These are phyloP conservation scores for Pangasianodon gigas DNA, from an alignment of 2,113 vertebrate species.

Conservation along the genomic window DNA sequence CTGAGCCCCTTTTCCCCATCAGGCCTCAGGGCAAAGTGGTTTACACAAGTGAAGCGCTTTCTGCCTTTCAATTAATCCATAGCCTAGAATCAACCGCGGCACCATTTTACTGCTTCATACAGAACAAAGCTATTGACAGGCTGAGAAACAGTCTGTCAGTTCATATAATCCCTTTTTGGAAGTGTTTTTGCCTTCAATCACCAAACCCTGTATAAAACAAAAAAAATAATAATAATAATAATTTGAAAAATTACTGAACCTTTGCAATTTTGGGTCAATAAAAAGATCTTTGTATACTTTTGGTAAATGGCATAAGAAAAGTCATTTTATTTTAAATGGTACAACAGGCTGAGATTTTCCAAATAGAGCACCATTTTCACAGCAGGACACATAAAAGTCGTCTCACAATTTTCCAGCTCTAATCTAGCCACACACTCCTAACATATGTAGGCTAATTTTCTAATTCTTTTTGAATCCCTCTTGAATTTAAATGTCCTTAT, in stretches of 20 bases:
- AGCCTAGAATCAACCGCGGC: constrained; percentile 72
- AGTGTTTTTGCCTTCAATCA: background rate
- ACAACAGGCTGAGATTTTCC: background rate
- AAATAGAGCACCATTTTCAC: constrained; percentile 8
- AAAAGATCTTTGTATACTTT: background rate
- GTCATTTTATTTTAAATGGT: constrained; percentile 12
- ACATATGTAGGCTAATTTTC: constrained; percentile 19
- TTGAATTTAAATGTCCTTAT: constrained; percentile 24
- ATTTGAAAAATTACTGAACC: background rate
- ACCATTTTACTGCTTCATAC: constrained; percentile 49
- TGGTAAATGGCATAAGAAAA: constrained; percentile 23
- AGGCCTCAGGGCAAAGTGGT: constrained; percentile 72
- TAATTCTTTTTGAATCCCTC: constrained; percentile 9
- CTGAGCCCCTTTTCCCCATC: constrained; percentile 70
- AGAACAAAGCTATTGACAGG: constrained; percentile 24
- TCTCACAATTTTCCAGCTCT: background rate
- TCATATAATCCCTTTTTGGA: background rate
- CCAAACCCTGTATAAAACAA: background rate
- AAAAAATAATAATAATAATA: background rate
- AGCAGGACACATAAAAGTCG: background rate
- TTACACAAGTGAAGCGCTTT: constrained; percentile 77
- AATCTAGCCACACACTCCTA: background rate
- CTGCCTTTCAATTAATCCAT: constrained; percentile 80
- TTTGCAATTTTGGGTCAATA: background rate
- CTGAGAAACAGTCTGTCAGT: background rate